phyloP scores from a whole-genome alignment of 2,888 invertebrate genomes.

The Cylloceria caligata region DNA sequence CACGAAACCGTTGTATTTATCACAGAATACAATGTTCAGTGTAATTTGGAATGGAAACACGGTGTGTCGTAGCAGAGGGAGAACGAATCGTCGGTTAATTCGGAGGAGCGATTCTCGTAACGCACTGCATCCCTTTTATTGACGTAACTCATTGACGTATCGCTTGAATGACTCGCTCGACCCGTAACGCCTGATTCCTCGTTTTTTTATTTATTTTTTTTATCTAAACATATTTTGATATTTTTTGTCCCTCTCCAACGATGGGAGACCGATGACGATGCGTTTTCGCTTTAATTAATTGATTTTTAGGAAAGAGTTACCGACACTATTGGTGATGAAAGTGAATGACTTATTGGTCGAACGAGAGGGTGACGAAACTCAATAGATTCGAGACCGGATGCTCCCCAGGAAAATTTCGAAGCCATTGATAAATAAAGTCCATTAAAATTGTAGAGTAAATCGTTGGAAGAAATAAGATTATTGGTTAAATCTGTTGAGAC shows the following conservation, averaged over 20 bases:
- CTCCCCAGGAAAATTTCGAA: slow-evolving; percentile 6
- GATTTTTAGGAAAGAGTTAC: slow-evolving; percentile 75
- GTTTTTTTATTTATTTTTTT: slow-evolving; percentile 20
- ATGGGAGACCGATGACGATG: slow-evolving; percentile 75
- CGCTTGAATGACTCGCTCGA: slow-evolving; percentile 57
- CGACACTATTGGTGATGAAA: slow-evolving; percentile 47
- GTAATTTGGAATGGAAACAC: slow-evolving; percentile 15
- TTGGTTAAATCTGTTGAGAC: neutral
- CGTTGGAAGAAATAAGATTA: neutral
- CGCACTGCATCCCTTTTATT: slow-evolving; percentile 11
- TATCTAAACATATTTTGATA: no score
- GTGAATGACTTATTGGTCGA: slow-evolving; percentile 56
- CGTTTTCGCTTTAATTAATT: slow-evolving; percentile 82
- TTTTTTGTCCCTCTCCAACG: slow-evolving; percentile 41
- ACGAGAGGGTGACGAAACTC: slow-evolving; percentile 17
- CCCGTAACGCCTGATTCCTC: slow-evolving; percentile 31
- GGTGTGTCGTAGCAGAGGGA: slow-evolving; percentile 11
- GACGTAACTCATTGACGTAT: slow-evolving; percentile 60
- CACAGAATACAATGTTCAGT: slow-evolving; percentile 29
- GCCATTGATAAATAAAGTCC: neutral
- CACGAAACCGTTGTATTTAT: neutral
- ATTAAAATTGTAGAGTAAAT: neutral
- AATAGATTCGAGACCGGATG: slow-evolving; percentile 37
- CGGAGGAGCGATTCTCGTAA: slow-evolving; percentile 25
- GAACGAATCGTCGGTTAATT: slow-evolving; percentile 46